phyloP scores from a whole-genome alignment of 2,888 invertebrate genomes.

The Sylvicola fuscatus region DNA sequence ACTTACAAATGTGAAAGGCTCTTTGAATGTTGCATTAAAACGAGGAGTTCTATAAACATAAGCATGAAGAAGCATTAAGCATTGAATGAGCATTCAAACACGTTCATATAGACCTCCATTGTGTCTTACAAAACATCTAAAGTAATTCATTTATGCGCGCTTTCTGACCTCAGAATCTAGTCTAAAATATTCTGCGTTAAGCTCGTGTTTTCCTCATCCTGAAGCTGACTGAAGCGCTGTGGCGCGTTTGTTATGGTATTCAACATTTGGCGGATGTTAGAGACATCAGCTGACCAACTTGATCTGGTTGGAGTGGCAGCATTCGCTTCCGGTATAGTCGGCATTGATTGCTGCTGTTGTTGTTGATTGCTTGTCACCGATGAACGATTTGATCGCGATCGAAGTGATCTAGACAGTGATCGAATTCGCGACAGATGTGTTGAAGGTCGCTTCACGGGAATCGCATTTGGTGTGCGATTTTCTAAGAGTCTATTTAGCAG shows the following conservation, averaged over 20 bases:
- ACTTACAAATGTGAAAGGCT: no score
- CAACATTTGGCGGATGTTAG: conserved; percentile 18
- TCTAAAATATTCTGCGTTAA: conserved; percentile 16
- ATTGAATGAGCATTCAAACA: no score
- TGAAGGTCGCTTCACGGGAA: conserved; percentile 8
- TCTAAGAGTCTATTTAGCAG: conserved; percentile 38
- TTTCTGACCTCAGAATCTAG: conserved; percentile 3
- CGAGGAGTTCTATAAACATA: no score
- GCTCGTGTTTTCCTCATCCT: conserved; percentile 19
- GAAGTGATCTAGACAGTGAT: conserved; percentile 20
- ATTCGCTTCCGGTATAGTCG: conserved; percentile 23
- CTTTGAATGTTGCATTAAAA: no score
- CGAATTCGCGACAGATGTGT: conserved; percentile 21
- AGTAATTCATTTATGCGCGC: no score
- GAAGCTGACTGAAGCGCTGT: conserved; percentile 12
- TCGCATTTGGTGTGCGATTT: conserved; percentile 15
- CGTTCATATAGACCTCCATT: background rate
- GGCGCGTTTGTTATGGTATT: conserved; percentile 16
- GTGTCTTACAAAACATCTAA: no score
- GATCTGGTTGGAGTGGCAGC: background rate
- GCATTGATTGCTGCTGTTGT: conserved; percentile 12
- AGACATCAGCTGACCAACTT: no score
- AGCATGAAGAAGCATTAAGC: no score
- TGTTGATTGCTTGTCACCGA: conserved; percentile 4
- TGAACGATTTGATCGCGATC: conserved; percentile 6